These are phyloP conservation scores for Drosophila ustulata DNA, from an alignment of 2,888 invertebrate species.

Conservation along the genomic window DNA sequence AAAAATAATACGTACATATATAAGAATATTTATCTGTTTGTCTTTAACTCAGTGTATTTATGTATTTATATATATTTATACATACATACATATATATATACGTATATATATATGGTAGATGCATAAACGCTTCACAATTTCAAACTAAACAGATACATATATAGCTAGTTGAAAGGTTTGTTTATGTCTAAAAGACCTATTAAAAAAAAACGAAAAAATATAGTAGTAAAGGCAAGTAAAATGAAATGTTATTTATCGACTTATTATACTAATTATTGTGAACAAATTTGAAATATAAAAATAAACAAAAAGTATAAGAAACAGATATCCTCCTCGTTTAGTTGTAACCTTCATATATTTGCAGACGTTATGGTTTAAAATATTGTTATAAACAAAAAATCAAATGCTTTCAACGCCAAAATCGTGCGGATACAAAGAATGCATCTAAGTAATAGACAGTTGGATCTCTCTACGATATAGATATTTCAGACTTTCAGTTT, in stretches of 20 bases:
- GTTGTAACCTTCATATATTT: too few species aligned
- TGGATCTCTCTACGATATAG: too few species aligned
- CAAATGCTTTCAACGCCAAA: too few species aligned
- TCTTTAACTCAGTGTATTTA: conserved; percentile 1
- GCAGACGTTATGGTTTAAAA: too few species aligned
- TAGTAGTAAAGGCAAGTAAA: conserved; percentile 2
- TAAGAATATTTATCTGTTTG: conserved; percentile 1
- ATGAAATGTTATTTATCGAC: conserved; percentile 5
- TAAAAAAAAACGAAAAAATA: conserved; percentile 1
- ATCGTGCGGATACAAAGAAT: too few species aligned
- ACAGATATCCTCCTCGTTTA: neutral
- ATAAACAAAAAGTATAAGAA: conserved; percentile 1
- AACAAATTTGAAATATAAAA: conserved; percentile 2
- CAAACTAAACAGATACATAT: conserved; percentile 1
- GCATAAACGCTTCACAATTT: neutral
- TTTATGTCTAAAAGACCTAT: conserved; percentile 3
- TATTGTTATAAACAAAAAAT: too few species aligned
- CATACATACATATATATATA: neutral
- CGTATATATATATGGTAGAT: conserved; percentile 1
- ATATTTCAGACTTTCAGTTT: too few species aligned
- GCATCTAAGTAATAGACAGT: too few species aligned
- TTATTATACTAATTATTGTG: conserved; percentile 5
- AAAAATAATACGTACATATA: conserved; percentile 3
- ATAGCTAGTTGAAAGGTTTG: conserved; percentile 1
- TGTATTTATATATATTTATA: conserved; percentile 1